Evolutionary conservation across 2,113 vertebrate species (phyloP).

Genomic region (Podarcis cretensis): DNA sequence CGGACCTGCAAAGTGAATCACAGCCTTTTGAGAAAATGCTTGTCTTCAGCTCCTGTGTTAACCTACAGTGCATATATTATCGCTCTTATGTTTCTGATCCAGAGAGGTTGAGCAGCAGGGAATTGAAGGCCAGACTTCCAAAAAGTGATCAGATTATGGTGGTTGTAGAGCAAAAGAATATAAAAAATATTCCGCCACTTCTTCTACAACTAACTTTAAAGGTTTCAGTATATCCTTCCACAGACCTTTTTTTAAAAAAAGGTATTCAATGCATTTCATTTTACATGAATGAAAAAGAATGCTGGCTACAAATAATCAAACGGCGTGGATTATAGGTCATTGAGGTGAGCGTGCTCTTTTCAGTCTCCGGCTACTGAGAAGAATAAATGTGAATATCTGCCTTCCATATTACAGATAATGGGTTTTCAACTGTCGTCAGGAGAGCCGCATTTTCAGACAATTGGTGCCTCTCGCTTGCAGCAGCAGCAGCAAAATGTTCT

Average conservation of each 20-base stretch:
- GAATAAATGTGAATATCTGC: slow-evolving; percentile 46
- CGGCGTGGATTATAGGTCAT: slow-evolving; percentile 36
- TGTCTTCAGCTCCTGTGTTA: slow-evolving; percentile 16
- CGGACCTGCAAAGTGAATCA: slow-evolving; percentile 23
- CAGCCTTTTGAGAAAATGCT: not conserved
- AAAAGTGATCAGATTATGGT: not conserved
- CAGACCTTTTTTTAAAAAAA: slow-evolving; percentile 24
- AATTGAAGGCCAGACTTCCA: slow-evolving; percentile 11
- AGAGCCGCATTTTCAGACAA: slow-evolving; percentile 30
- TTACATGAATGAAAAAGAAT: slow-evolving; percentile 16
- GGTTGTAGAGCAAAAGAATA: not conserved
- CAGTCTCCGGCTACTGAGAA: slow-evolving; percentile 32
- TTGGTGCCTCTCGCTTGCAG: slow-evolving; percentile 39
- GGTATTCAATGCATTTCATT: slow-evolving; percentile 37
- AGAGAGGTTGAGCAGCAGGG: not conserved
- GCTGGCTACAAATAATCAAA: slow-evolving; percentile 16
- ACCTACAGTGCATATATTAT: slow-evolving; percentile 8
- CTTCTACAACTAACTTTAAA: slow-evolving; percentile 13
- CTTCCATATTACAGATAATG: slow-evolving; percentile 37
- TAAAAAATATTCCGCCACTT: slow-evolving; percentile 29
- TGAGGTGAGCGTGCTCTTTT: slow-evolving; percentile 53
- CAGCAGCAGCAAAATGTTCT: slow-evolving; percentile 4
- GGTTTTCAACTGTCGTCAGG: slow-evolving; percentile 51
- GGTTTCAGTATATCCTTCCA: not conserved
- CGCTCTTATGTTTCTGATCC: slow-evolving; percentile 36